Evolutionary conservation across 2,888 invertebrate species (phyloP).

Genomic region (Pseudoips prasinana): DNA sequence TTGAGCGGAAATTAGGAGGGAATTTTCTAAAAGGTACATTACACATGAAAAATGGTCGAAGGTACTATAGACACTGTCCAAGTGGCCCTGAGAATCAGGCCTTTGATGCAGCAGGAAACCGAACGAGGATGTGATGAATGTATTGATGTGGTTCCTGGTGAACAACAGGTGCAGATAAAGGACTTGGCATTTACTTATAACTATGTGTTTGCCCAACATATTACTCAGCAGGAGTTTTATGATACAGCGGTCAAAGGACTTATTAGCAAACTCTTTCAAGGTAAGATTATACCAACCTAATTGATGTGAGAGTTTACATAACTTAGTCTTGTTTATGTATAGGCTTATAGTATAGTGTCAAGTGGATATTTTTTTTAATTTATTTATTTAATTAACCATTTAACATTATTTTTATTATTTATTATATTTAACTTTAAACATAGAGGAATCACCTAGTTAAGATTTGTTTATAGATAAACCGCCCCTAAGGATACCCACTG

Average conservation of each 20-base stretch:
- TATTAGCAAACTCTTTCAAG: constrained; percentile 89
- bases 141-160: constrained; percentile 84
- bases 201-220: constrained; percentile 88
- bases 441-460: too few relatives aligned
- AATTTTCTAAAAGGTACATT: constrained; percentile 8
- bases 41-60: constrained; percentile 58
- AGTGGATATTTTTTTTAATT: too few relatives aligned
- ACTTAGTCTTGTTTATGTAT: background rate
- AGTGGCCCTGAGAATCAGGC: constrained; percentile 92
- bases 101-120: constrained; percentile 87
- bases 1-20: constrained; percentile 16
- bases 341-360: too few relatives aligned
- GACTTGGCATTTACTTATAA: constrained; percentile 92
- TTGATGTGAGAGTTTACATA: constrained; percentile 2
- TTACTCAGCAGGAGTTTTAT: constrained; percentile 88
- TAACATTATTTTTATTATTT: too few relatives aligned
- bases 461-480: too few relatives aligned
- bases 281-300: constrained; percentile 51
- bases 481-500: too few relatives aligned
- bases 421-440: too few relatives aligned
- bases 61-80: constrained; percentile 82
- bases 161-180: constrained; percentile 87
- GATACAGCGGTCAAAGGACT: constrained; percentile 86
- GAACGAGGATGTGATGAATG: constrained; percentile 89
- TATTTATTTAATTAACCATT: too few relatives aligned